A percentile compares a stretch with the other conserved stretches of the same genome.
Evolutionary conservation across 2,888 invertebrate genomes (phyloP).

Genomic region (Parthenolecanium corni): DNA sequence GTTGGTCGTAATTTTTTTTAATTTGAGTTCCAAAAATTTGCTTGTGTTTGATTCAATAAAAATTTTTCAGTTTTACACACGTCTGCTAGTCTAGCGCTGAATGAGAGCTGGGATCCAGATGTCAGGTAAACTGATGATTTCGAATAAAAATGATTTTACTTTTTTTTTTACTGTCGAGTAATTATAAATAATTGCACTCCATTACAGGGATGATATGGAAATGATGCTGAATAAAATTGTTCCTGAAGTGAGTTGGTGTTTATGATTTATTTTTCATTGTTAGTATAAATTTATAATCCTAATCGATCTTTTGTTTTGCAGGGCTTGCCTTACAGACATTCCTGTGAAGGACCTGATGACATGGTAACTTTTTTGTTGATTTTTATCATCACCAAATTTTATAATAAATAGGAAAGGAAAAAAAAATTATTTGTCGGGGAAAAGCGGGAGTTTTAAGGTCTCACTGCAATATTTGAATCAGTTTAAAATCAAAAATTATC

Average conservation of each 20-base stretch:
- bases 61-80: constrained; percentile 82
- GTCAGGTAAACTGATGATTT: constrained; percentile 56
- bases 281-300: neutral
- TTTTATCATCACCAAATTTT: too few species aligned
- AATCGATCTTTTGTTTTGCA: constrained; percentile 36
- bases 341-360: constrained; percentile 96
- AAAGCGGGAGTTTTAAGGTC: too few species aligned
- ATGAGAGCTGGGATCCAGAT: constrained; percentile 97
- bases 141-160: too few species aligned
- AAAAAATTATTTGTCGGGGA: too few species aligned
- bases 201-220: constrained; percentile 85
- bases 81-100: constrained; percentile 91
- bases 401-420: too few species aligned
- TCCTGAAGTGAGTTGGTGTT: constrained; percentile 54
- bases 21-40: neutral
- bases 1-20: constrained; percentile 51
- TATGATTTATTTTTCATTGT: neutral
- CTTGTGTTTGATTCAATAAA: neutral
- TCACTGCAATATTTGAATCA: too few species aligned
- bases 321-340: constrained; percentile 88
- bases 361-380: constrained; percentile 55
- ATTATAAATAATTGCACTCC: constrained; percentile 24
- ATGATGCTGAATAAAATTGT: constrained; percentile 99
- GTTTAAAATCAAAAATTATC: too few species aligned
- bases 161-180: neutral